Base-by-base conservation (phyloP, 2,113 vertebrate genomes). In the Cyprinodon tularosa region DNA sequence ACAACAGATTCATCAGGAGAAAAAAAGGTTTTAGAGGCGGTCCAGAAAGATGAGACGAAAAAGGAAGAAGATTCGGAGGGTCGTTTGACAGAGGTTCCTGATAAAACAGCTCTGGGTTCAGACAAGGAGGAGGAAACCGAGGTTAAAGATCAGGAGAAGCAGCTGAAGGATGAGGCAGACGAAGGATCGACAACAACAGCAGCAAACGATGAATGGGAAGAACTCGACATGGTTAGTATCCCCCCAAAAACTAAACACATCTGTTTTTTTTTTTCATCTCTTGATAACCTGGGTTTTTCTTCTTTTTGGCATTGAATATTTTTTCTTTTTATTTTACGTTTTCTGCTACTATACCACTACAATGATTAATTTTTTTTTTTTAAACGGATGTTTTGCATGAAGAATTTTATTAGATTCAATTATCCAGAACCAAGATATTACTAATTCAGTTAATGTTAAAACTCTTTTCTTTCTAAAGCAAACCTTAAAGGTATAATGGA, bases 201-300 rank as follows among this genome's bases (percentile, higher is more conserved):
- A 22, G 85, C 78, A 0, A 5, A 37, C 2, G 90, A 92, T 20
- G 96, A 96, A 66, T 99, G 97, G 97, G 93, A 96, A 81, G 89
- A 96, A 66, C 83, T 97, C 69, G 91, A 93, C 81, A 66, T 94
- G 95, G 98, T 99, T 36, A 9, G 77, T 76, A 15, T 66, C 36
- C 70, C 39, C 36, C 3, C 39, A 29, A 15, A 57, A n/a, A 57
- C 17, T 20, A 62, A 39, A 7, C 17, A 36, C 5, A 42, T 42
- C 4, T 9, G 17, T 20, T 57, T n/a, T 57, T 57, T 8, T 45
- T 11, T 45, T 29, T 29, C 29, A 20, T n/a, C 50, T 57, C 8
- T 45, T 45, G 44, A 45, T 11, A 45, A 45, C 44, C 2, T 7
- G 44, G 12, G 9, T 45, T 10, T 45, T 45, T 10, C 12, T 11